Evolutionary conservation across 2,797 vertebrate species (phyloP), one percentile per base, ranked within the genome.

Genomic region (Malurus leucopterus): DNA sequence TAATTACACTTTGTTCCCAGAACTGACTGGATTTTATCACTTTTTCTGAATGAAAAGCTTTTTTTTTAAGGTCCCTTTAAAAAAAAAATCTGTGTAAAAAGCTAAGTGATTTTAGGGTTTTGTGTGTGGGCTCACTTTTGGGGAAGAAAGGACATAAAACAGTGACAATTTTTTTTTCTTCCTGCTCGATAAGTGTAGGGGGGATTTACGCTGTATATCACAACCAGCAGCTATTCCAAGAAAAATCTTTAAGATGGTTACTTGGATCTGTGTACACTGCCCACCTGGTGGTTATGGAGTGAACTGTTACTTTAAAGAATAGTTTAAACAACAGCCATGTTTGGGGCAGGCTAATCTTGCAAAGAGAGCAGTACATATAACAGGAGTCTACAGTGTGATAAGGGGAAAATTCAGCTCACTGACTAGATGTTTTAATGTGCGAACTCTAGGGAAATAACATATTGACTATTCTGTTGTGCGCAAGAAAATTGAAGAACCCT

Each of bases 311-410:
- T 98, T 98, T 98, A 98, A 98, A 98, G 97, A 97, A 98, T 98
- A 99, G 98, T 99, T 98, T 99, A 99, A 99, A 99, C 98, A 99
- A 98, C 98, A 99, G 99, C 99, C 99, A 99, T 99, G 99, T 99
- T 99, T 99, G 98, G 98, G 98, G 99, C 98, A 98, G 98, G 98
- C 98, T 99, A 98, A 98, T 99, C 98, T 97, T 99, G 98, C 98
- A 98, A 97, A 98, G 98, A 98, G 98, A 99, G 98, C 98, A 98
- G 98, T 98, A 97, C 98, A 98, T 98, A 98, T 98, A 99, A 98
- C 98, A 97, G 98, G 98, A 99, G 97, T 97, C 97, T 98, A 98
- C 98, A 98, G 98, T 98, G 98, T 98, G 98, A 99, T 99, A 98
- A 99, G 98, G 98, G 97, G 98, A 97, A 98, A 98, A 99, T 98